A percentile compares a stretch with the other conserved stretches of the same genome.
Evolutionary conservation across 2,888 invertebrate species (phyloP).

Genomic region (Notocelia uddmanniana): DNA sequence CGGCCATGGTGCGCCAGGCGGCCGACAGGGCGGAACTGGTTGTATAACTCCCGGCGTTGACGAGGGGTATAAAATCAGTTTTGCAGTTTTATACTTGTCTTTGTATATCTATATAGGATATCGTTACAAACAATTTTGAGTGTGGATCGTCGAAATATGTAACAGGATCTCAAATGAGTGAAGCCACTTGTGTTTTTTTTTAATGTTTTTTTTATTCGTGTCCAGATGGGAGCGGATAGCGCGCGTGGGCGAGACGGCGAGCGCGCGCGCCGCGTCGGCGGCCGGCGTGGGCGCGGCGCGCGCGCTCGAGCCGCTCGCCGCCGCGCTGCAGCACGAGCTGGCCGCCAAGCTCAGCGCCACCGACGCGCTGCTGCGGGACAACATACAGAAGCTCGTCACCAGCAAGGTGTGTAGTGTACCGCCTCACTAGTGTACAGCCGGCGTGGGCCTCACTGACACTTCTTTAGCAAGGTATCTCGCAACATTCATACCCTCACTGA

Average conservation of each 20-base stretch:
- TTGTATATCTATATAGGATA: no score
- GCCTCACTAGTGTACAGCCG: slow-evolving; percentile 61
- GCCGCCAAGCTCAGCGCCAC: slow-evolving; percentile 90
- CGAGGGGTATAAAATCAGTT: no score
- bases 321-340: slow-evolving; percentile 90
- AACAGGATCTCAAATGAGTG: no score
- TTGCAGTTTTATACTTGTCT: no score
- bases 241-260: slow-evolving; percentile 66
- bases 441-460: no score
- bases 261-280: slow-evolving; percentile 67
- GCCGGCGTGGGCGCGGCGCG: slow-evolving; percentile 85
- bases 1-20: slow-evolving; percentile 24
- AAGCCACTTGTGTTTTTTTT: no score
- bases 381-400: slow-evolving; percentile 91
- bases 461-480: no score
- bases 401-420: slow-evolving; percentile 93
- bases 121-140: no score
- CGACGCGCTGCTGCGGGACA: slow-evolving; percentile 91
- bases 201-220: background rate
- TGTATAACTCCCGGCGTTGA: no score
- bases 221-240: slow-evolving; percentile 72
- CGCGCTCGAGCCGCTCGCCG: slow-evolving; percentile 90
- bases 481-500: no score
- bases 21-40: no score
- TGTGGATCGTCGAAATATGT: no score